Percentiles rank a stretch among this genome's conserved stretches.
Conservation (phyloP, 92 coral and sea anemone genomes). For the Porites cylindrica region DNA sequence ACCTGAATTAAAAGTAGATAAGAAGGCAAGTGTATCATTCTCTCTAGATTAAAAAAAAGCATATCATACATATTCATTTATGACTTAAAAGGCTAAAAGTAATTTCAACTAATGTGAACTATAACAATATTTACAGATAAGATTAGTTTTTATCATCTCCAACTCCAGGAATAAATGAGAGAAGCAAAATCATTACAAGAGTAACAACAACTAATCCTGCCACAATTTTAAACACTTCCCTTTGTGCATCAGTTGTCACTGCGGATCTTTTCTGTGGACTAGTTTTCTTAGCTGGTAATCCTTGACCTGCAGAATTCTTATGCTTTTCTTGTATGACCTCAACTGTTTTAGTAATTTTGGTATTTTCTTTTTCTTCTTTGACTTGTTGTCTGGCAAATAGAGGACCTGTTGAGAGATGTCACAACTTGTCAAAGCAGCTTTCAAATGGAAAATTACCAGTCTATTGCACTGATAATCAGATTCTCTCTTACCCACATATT, state of each 20-base stretch:
- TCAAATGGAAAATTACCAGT: too few species aligned
- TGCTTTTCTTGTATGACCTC: neutral
- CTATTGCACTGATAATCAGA: too few species aligned
- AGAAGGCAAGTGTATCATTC: too few species aligned
- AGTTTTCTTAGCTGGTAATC: neutral
- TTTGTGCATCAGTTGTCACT: neutral
- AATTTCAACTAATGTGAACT: conserved; percentile 4
- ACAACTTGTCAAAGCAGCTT: neutral
- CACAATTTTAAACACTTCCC: conserved; percentile 10
- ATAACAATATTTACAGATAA: neutral
- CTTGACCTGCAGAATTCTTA: neutral
- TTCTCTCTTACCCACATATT: too few species aligned
- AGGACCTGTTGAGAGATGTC: neutral
- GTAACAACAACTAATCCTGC: neutral
- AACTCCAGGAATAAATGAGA: conserved; percentile 24
- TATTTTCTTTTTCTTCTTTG: conserved; percentile 23
- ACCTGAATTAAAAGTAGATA: too few species aligned
- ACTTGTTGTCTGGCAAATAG: neutral
- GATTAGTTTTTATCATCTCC: neutral
- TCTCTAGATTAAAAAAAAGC: too few species aligned
- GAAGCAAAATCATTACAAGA: neutral
- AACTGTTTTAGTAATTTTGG: neutral
- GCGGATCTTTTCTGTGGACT: neutral
- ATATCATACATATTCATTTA: too few species aligned
- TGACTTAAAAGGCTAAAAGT: conserved; percentile 9